phyloP scores from a whole-genome alignment of 64 coral and sea anemone genomes.

The Pachyseris speciosa region DNA sequence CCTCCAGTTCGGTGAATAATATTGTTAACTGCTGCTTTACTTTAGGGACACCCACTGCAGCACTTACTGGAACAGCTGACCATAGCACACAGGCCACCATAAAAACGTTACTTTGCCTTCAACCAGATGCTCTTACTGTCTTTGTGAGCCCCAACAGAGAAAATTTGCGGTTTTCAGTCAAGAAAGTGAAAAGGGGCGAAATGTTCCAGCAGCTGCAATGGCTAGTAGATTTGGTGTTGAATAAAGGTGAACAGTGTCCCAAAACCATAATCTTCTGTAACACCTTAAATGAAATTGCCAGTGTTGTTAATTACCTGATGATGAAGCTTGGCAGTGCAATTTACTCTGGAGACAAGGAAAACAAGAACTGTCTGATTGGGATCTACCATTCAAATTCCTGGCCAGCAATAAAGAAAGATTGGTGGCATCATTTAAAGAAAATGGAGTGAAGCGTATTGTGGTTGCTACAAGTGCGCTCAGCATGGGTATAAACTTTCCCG shows the following conservation, averaged over 20 bases:
- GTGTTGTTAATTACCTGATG: not conserved
- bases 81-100: conserved; percentile 9
- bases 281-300: conserved; percentile 22
- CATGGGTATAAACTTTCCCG: conserved; percentile 48
- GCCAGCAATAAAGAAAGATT: conserved; percentile 17
- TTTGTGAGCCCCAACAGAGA: conserved; percentile 52
- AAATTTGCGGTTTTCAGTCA: conserved; percentile 53
- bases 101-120: not conserved
- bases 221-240: conserved; percentile 29
- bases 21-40: not conserved
- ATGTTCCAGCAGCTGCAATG: conserved; percentile 38
- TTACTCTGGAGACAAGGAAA: not conserved
- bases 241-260: not conserved
- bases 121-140: not conserved
- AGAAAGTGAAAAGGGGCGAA: conserved; percentile 15
- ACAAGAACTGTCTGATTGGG: not conserved
- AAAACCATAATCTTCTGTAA: conserved; percentile 58
- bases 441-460: conserved; percentile 15
- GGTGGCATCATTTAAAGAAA: not conserved
- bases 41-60: not conserved
- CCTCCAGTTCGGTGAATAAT: not conserved
- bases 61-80: conserved; percentile 23
- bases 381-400: conserved; percentile 48
- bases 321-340: not conserved
- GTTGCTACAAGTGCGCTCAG: conserved; percentile 11